These are phyloP conservation scores for Himalopsyche japonica DNA, from an alignment of 2,888 invertebrate genomes.

Conservation along the genomic window DNA sequence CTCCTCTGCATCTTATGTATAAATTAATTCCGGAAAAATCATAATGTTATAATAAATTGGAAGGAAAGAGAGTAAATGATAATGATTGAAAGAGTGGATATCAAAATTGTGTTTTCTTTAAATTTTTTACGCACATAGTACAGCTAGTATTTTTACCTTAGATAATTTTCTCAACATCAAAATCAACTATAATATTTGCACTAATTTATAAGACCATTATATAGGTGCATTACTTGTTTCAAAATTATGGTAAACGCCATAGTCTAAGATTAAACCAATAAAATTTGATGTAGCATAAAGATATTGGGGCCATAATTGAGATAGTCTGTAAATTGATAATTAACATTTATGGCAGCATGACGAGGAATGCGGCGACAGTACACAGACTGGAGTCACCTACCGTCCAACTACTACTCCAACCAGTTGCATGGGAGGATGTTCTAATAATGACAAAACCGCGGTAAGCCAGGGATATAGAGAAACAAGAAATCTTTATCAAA, in stretches of 20 bases:
- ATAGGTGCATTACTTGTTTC: no score
- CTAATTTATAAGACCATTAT: no score
- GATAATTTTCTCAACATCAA: no score
- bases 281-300: not conserved
- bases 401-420: conserved; percentile 61
- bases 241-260: not conserved
- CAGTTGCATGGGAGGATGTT: conserved; percentile 73
- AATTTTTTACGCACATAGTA: no score
- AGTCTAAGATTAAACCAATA: not conserved
- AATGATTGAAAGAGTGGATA: no score
- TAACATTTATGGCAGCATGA: conserved; percentile 49
- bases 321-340: not conserved
- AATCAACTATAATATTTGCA: no score
- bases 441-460: conserved; percentile 74
- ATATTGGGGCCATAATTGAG: not conserved
- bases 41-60: no score
- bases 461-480: conserved; percentile 58
- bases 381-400: conserved; percentile 67
- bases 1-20: no score
- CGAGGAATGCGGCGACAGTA: conserved; percentile 59
- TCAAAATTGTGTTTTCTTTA: no score
- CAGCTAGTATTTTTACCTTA: no score
- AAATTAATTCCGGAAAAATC: no score
- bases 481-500: not conserved
- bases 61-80: no score